Conservation (phyloP, 2,113 vertebrate species). For the Tachysurus fulvidraco region DNA sequence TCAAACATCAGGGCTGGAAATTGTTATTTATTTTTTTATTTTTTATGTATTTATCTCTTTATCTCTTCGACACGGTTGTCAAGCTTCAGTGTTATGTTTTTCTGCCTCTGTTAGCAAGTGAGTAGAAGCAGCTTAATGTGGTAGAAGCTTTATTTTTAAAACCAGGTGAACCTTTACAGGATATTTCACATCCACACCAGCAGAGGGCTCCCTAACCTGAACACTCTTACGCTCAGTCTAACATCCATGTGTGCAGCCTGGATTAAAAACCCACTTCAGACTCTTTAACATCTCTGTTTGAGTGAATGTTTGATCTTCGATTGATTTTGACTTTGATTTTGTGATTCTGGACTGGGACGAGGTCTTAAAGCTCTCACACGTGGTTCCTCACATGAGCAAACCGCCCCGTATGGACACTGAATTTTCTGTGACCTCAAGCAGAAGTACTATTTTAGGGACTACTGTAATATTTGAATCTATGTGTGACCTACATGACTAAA, state of each 20-base stretch:
- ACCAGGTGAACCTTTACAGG: too few species aligned
- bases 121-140: background rate
- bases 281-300: background rate
- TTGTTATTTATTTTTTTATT: background rate
- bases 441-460: too few species aligned
- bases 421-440: background rate
- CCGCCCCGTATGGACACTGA: background rate
- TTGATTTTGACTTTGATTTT: background rate
- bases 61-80: background rate
- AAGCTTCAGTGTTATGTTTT: background rate
- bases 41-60: background rate
- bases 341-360: background rate
- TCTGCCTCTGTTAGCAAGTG: background rate
- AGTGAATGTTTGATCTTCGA: background rate
- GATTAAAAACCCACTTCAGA: background rate
- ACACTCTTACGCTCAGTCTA: background rate
- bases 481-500: too few species aligned
- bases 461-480: too few species aligned
- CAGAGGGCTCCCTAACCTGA: constrained; percentile 17
- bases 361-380: background rate
- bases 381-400: background rate
- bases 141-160: background rate
- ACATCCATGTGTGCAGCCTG: background rate
- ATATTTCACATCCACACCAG: background rate
- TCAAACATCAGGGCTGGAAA: background rate